Conservation (phyloP, 2,888 invertebrate species). For the Argyresthia goedartella region DNA sequence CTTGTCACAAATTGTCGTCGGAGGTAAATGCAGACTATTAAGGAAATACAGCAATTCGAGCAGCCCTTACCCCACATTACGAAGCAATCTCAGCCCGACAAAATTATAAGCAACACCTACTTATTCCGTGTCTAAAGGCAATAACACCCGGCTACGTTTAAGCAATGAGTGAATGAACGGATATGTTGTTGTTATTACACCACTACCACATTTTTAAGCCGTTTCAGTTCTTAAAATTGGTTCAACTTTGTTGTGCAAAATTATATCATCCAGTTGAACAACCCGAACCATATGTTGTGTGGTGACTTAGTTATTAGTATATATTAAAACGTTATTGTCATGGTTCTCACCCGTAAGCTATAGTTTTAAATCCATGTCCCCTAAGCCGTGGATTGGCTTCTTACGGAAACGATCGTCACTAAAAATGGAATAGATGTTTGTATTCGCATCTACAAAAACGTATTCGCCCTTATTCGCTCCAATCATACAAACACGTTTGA, state of each 20-base stretch:
- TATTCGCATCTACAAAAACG: too few relatives aligned
- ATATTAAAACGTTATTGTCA: too few relatives aligned
- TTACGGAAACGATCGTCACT: too few relatives aligned
- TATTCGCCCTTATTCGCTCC: too few relatives aligned
- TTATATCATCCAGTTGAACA: too few relatives aligned
- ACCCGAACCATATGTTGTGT: too few relatives aligned
- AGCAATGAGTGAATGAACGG: slow-evolving; percentile 26
- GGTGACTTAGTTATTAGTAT: too few relatives aligned
- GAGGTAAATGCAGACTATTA: slow-evolving; percentile 69
- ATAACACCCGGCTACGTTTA: slow-evolving; percentile 31
- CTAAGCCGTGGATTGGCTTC: too few relatives aligned
- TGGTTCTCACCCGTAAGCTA: too few relatives aligned
- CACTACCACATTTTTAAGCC: slow-evolving; percentile 21
- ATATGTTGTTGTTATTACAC: slow-evolving; percentile 17
- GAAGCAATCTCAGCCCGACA: slow-evolving; percentile 59
- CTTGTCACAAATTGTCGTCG: slow-evolving; percentile 68
- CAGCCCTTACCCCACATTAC: slow-evolving; percentile 66
- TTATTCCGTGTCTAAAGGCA: slow-evolving; percentile 53
- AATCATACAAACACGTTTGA: too few relatives aligned
- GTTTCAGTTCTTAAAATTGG: slow-evolving; percentile 1
- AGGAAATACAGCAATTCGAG: slow-evolving; percentile 69
- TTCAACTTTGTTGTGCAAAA: not conserved
- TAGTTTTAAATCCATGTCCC: too few relatives aligned
- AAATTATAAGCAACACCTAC: slow-evolving; percentile 69
- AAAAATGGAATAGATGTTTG: too few relatives aligned